Conservation (phyloP, 2,113 vertebrate genomes). For the Chinchilla lanigera region DNA sequence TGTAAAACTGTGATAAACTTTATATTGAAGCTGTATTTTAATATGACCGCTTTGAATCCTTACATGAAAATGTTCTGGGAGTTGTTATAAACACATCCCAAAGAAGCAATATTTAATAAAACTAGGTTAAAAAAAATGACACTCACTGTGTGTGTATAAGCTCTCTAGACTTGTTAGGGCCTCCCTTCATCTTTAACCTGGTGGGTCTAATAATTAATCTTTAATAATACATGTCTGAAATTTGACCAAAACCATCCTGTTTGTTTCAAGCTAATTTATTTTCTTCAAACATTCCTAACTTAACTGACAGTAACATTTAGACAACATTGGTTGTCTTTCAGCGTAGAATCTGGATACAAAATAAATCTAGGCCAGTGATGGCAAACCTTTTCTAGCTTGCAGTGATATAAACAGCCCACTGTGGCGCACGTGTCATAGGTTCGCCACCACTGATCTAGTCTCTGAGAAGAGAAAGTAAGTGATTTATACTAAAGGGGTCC, state of each 20-base stretch:
- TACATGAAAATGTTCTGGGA: slow-evolving; percentile 90
- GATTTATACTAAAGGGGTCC: slow-evolving; percentile 13
- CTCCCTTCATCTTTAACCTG: slow-evolving; percentile 75
- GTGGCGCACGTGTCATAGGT: not conserved
- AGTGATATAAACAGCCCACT: not conserved
- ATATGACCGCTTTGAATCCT: slow-evolving; percentile 93
- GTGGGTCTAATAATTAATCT: slow-evolving; percentile 62
- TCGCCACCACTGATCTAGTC: not conserved
- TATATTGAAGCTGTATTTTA: slow-evolving; percentile 99
- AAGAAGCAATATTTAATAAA: slow-evolving; percentile 98
- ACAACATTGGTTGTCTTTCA: slow-evolving; percentile 56
- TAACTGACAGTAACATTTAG: slow-evolving; percentile 56
- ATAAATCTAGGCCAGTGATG: not conserved
- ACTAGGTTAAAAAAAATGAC: slow-evolving; percentile 86
- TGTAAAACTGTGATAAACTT: slow-evolving; percentile 98
- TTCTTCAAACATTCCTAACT: slow-evolving; percentile 70
- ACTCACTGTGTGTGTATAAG: slow-evolving; percentile 80
- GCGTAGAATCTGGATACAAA: slow-evolving; percentile 61
- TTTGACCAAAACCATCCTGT: slow-evolving; percentile 72
- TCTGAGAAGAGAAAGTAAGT: slow-evolving; percentile 63
- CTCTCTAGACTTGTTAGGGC: slow-evolving; percentile 66
- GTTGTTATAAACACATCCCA: slow-evolving; percentile 92
- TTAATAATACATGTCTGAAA: slow-evolving; percentile 64
- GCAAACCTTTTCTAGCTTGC: not conserved
- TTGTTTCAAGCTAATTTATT: slow-evolving; percentile 68